A percentile compares a stretch with the other conserved stretches of the same genome.
Evolutionary conservation across 2,888 invertebrate genomes (phyloP).

Genomic region (Glaucopsyche alexis): DNA sequence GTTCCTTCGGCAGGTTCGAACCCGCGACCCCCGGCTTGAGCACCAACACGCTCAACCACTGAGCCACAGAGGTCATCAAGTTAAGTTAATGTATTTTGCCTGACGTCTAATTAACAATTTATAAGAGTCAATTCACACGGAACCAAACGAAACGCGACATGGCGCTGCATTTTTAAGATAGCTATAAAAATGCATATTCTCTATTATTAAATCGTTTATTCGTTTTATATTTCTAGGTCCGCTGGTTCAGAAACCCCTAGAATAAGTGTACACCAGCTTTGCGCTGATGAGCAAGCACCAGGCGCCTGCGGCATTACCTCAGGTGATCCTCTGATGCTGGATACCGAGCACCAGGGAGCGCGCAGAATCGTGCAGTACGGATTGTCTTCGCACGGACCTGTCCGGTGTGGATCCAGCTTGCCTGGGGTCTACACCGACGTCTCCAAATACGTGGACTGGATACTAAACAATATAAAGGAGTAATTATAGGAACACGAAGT

Average conservation of each 20-base stretch:
- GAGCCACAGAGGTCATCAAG: no score
- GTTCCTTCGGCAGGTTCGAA: no score
- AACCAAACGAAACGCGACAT: no score
- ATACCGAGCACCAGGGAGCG: conserved; percentile 32
- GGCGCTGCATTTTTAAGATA: no score
- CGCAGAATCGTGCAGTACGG: conserved; percentile 45
- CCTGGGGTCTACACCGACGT: conserved; percentile 67
- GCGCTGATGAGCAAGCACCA: conserved; percentile 59
- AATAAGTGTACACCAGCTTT: conserved; percentile 44
- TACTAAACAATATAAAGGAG: conserved; percentile 45
- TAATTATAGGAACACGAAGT: conserved; percentile 8
- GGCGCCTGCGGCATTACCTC: conserved; percentile 84
- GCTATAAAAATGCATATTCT: no score
- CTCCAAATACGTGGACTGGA: conserved; percentile 60
- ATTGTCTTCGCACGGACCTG: conserved; percentile 44
- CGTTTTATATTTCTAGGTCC: background rate
- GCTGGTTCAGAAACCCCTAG: background rate
- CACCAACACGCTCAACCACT: no score
- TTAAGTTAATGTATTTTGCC: no score
- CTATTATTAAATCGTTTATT: background rate
- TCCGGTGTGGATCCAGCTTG: conserved; percentile 47
- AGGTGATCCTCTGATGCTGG: conserved; percentile 81
- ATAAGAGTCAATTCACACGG: no score
- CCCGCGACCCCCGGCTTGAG: no score
- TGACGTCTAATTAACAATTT: no score